Evolutionary conservation across 1,140 invertebrate genomes (phyloP), one percentile per base, ranked within the genome.

Genomic region (Lysiphlebus fabarum): DNA sequence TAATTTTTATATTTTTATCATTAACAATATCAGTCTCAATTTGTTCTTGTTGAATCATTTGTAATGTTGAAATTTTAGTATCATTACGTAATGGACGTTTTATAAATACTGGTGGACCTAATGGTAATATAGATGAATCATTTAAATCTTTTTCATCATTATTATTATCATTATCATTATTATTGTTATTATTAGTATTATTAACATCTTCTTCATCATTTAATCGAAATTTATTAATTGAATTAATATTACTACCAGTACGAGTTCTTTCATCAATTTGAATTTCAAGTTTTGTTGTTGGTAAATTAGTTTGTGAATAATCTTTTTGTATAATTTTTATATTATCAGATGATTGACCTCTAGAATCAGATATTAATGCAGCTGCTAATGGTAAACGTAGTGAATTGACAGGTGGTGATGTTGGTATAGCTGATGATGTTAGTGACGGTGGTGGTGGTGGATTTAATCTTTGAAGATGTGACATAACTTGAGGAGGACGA

Each of bases 391-490:
- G 63, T 37, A 64, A 42, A 45, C 63, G 45, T 7, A 62, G 38
- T 10, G 59, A 42, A 42, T 57, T 47, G 14, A 59, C 53, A 2
- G 62, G 36, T 59, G 56, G 12, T 47, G 67, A 61, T 26, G 17
- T 26, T 26, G 17, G 17, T 26, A 26, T 26, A 26, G 4, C 17
- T 26, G 17, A 26, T 50, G 70, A 59, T 34, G n/a, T n/a, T n/a
- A n/a, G n/a, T n/a, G n/a, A n/a, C n/a, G 74, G 76, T n/a, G 74
- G 76, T 7, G 81, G 80, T 12, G 82, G 82, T 33, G 82, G 82
- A 65, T 80, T 72, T 41, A 84, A 14, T 60, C 73, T 79, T 54
- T 80, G 75, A 36, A 80, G 64, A 57, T 76, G 70, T 3, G 62
- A 5, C 62, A 59, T 34, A 59, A 62, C 47, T 50, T 14, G 40